phyloP scores from a whole-genome alignment of 1,140 invertebrate genomes.

The Leptopilina boulardi region DNA sequence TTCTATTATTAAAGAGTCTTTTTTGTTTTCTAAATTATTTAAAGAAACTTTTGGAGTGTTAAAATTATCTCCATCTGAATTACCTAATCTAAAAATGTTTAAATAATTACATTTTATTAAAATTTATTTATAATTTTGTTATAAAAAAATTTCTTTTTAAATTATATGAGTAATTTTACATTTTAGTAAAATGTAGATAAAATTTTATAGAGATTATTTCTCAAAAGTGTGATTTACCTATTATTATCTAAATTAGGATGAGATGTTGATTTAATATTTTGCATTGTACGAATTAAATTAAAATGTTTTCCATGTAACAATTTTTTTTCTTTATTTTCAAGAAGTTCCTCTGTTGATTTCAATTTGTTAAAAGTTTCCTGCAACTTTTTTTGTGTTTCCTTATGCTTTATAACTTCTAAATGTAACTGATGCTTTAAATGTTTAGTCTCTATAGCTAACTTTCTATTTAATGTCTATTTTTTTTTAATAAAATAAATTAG shows the following conservation, averaged over 20 bases:
- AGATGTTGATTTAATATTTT: slow-evolving; percentile 61
- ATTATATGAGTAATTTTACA: no score
- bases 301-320: slow-evolving; percentile 67
- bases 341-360: slow-evolving; percentile 76
- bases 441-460: slow-evolving; percentile 83
- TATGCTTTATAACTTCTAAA: slow-evolving; percentile 81
- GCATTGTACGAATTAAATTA: slow-evolving; percentile 56
- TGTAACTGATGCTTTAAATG: slow-evolving; percentile 83
- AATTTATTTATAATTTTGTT: no score
- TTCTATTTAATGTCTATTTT: slow-evolving; percentile 78
- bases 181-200: no score
- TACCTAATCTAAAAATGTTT: background rate
- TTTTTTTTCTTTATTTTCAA: slow-evolving; percentile 68
- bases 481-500: slow-evolving; percentile 29
- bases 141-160: no score
- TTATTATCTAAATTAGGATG: slow-evolving; percentile 57
- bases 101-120: no score
- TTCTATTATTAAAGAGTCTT: background rate
- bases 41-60: background rate
- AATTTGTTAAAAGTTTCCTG: slow-evolving; percentile 80
- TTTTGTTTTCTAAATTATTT: background rate
- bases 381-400: slow-evolving; percentile 82
- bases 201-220: no score
- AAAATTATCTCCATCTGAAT: background rate
- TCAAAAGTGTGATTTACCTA: no score